Evolutionary conservation across 2,888 invertebrate genomes (phyloP), one percentile per base, ranked within the genome.

Genomic region (Halocaridina rubra): DNA sequence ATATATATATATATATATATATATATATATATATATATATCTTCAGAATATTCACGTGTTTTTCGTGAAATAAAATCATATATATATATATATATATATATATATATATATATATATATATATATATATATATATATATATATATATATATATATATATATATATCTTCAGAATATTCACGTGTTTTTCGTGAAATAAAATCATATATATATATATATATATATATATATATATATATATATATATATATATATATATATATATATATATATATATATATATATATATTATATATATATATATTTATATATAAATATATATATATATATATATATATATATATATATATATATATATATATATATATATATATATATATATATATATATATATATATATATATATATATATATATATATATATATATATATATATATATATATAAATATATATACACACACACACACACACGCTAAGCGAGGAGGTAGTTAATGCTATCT

Each of bases 121-220:
- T 27, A 67, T 67, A 27, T 27, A 67, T 67, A 7, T 67, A 67
- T 67, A 27, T 67, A 67, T 64, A 64, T 64, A 64, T 64, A 64
- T 64, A 64, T 64, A 64, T 64, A 64, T 39, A 39, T 39, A 39
- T 39, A 39, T 39, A 39, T 39, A 39, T 39, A 39, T 39, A 39
- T 39, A 39, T 64, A 64, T 64, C 16, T 39, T 8, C 13, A 39
- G 7, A 39, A n/a, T n/a, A n/a, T n/a, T n/a, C n/a, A n/a, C n/a
- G n/a, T n/a, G n/a, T n/a, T n/a, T n/a, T n/a, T n/a, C 13, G 13
- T 39, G 7, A 39, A 8, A 39, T 39, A 39, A 8, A 39, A 8
- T 8, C 39, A 39, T 39, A 39, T 39, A 39, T 39, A 39, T 39
- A 61, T 61, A 61, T 61, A 61, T 61, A 39, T 39, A 39, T 61